These are phyloP conservation scores for Drosophila helvetica DNA, from an alignment of 2,888 invertebrate species.

Conservation along the genomic window DNA sequence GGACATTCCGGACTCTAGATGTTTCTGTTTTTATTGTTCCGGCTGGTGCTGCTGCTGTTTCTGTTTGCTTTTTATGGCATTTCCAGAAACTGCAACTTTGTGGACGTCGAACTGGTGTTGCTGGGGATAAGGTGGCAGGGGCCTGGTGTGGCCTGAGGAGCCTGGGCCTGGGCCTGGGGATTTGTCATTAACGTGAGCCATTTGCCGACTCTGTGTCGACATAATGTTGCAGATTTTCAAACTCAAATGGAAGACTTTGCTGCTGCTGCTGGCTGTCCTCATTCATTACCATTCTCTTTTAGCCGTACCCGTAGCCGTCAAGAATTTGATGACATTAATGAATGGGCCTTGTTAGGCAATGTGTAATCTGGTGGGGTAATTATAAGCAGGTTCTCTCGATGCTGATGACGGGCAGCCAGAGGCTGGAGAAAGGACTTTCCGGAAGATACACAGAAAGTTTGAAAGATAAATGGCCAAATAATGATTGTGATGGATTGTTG, in stretches of 20 bases:
- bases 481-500: conserved; percentile 29
- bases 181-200: conserved; percentile 63
- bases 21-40: conserved; percentile 28
- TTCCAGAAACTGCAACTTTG: conserved; percentile 73
- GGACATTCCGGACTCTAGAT: conserved; percentile 7
- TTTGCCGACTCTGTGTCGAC: conserved; percentile 66
- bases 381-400: conserved; percentile 62
- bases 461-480: conserved; percentile 28
- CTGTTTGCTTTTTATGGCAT: conserved; percentile 65
- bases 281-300: neutral
- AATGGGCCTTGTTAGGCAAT: conserved; percentile 75
- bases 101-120: conserved; percentile 9
- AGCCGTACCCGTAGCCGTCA: conserved; percentile 19
- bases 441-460: neutral
- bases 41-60: conserved; percentile 49
- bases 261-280: conserved; percentile 52
- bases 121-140: neutral
- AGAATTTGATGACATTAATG: conserved; percentile 73
- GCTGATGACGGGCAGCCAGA: conserved; percentile 17
- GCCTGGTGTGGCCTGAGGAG: no score
- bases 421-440: neutral
- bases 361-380: conserved; percentile 77
- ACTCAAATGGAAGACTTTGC: conserved; percentile 47
- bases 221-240: conserved; percentile 73
- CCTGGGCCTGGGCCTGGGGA: neutral